Evolutionary conservation across 2,113 vertebrate genomes (phyloP).

Genomic region (Orcinus orca): DNA sequence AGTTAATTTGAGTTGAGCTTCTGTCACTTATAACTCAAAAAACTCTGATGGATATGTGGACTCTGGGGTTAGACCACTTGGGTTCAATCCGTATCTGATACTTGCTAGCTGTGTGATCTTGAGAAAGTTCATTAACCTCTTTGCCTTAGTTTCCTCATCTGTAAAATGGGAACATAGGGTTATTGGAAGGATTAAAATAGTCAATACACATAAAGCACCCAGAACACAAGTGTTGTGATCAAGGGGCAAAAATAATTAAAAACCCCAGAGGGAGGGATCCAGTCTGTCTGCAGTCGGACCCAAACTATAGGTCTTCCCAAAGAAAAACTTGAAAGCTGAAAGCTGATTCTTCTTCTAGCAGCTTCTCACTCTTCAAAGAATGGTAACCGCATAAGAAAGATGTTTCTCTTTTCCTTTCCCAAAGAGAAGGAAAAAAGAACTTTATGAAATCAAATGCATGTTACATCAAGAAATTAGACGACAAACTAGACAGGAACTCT

Average conservation of each 20-base stretch:
- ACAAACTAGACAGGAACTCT: slow-evolving; percentile 36
- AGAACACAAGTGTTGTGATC: background rate
- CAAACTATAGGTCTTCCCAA: background rate
- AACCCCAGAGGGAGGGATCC: background rate
- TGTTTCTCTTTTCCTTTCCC: background rate
- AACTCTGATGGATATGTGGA: background rate
- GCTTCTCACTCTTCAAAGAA: background rate
- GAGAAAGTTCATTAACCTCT: background rate
- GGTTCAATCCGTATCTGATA: background rate
- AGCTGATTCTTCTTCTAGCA: background rate
- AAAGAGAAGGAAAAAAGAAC: slow-evolving; percentile 17
- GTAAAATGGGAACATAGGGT: background rate
- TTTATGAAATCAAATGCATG: slow-evolving; percentile 25
- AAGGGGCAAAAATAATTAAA: background rate
- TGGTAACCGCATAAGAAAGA: background rate
- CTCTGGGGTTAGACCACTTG: background rate
- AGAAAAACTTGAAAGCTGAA: background rate
- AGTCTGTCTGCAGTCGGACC: background rate
- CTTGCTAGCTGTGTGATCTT: background rate
- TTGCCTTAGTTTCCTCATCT: background rate
- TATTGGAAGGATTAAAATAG: background rate
- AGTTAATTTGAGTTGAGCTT: background rate
- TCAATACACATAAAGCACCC: background rate
- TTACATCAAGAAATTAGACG: slow-evolving; percentile 56
- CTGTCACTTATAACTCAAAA: background rate